phyloP scores from a whole-genome alignment of 2,113 vertebrate species.

The Rhinoptilus africanus region DNA sequence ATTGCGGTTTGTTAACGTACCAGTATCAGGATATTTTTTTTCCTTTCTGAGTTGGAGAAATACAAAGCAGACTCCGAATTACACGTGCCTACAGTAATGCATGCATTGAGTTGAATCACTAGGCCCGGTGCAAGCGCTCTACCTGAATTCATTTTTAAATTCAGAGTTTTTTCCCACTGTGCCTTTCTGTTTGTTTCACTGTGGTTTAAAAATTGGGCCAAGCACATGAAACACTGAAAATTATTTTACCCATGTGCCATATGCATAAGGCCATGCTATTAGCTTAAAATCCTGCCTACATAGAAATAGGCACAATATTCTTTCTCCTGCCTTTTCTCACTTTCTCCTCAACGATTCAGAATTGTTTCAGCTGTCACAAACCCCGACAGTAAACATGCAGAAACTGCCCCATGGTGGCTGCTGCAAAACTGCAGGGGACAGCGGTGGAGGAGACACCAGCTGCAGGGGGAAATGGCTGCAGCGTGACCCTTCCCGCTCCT shows the following conservation, averaged over 20 bases:
- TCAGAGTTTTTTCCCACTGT: not conserved
- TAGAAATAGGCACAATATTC: not conserved
- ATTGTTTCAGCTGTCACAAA: not conserved
- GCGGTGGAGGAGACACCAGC: not conserved
- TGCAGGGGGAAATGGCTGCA: not conserved
- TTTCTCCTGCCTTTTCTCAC: too few species aligned
- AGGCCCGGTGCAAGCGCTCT: not conserved
- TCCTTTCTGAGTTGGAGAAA: not conserved
- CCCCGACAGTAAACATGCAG: not conserved
- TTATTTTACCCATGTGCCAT: not conserved
- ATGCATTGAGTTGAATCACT: not conserved
- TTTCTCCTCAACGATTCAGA: not conserved
- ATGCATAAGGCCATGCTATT: not conserved
- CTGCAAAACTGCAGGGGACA: not conserved
- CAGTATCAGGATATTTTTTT: not conserved
- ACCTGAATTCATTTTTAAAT: not conserved
- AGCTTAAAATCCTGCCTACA: not conserved
- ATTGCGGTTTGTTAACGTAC: not conserved
- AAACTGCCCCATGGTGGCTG: not conserved
- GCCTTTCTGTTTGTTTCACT: not conserved
- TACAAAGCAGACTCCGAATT: not conserved
- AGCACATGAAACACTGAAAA: not conserved
- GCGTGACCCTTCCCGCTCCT: not conserved
- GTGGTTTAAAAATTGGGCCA: not conserved
- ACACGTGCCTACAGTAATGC: not conserved